Evolutionary conservation across 2,888 invertebrate species (phyloP).

Genomic region (Plebejus anna): DNA sequence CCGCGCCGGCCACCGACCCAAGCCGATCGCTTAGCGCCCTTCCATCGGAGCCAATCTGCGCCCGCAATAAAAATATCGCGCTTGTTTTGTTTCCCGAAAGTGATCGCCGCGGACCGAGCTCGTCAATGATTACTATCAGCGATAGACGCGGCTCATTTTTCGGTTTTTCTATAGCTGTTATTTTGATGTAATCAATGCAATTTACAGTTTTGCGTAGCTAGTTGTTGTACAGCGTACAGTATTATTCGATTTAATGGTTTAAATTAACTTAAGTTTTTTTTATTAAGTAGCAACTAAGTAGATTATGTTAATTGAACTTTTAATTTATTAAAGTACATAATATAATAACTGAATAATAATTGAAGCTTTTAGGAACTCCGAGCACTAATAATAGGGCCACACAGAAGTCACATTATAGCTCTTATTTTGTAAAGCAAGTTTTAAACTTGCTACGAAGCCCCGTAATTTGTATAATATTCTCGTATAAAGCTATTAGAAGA

Average conservation of each 20-base stretch:
- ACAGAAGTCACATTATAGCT: neutral
- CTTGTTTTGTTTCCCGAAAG: constrained; percentile 7
- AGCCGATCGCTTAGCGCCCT: constrained; percentile 52
- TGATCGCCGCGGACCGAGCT: neutral
- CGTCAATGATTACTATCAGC: constrained; percentile 1
- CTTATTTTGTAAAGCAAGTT: neutral
- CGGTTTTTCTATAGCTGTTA: neutral
- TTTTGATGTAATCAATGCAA: neutral
- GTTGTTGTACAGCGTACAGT: neutral
- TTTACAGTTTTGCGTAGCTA: neutral
- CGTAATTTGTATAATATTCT: neutral
- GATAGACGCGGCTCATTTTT: neutral
- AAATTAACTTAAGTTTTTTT: too few relatives aligned
- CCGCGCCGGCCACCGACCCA: constrained; percentile 56
- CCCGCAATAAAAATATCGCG: constrained; percentile 32
- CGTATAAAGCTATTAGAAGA: neutral
- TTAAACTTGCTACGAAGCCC: neutral
- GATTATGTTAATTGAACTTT: neutral
- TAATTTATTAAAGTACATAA: neutral
- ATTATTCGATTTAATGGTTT: too few relatives aligned
- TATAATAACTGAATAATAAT: neutral
- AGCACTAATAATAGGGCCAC: neutral
- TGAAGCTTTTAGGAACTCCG: neutral
- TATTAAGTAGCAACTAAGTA: too few relatives aligned
- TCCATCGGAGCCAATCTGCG: constrained; percentile 48